Percentiles rank a stretch among this genome's conserved stretches.
phyloP scores from a whole-genome alignment of 2,113 vertebrate genomes.

The Dipodomys ordii region DNA sequence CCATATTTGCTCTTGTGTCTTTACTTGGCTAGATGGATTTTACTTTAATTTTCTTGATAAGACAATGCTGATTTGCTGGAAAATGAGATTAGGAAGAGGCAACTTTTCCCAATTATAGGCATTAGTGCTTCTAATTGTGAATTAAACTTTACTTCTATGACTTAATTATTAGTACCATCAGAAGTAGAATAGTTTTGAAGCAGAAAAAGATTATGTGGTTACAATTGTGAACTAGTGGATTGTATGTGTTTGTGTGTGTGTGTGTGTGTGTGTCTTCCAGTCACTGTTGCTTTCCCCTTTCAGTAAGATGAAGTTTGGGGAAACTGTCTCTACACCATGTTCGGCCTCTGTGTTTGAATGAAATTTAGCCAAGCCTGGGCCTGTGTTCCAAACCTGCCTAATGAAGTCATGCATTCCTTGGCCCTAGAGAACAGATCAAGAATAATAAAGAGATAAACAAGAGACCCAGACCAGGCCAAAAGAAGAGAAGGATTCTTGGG shows the following conservation, averaged over 20 bases:
- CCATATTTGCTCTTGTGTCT: background rate
- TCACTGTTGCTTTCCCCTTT: too few relatives aligned
- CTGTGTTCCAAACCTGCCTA: background rate
- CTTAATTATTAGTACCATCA: background rate
- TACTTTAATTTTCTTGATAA: background rate
- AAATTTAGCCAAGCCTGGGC: background rate
- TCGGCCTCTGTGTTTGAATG: background rate
- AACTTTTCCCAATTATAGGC: background rate
- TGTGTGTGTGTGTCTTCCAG: too few relatives aligned
- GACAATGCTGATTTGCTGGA: background rate
- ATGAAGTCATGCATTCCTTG: conserved; percentile 42
- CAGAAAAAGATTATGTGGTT: background rate
- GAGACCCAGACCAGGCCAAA: conserved; percentile 16
- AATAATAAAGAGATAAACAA: conserved; percentile 52
- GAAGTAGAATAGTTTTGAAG: background rate
- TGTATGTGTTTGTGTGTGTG: too few relatives aligned
- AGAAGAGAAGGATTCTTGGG: conserved; percentile 5
- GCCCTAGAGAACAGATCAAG: conserved; percentile 19
- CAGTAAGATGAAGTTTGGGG: background rate
- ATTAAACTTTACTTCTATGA: background rate
- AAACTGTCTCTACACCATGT: background rate
- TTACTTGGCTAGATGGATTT: background rate
- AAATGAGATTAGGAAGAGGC: background rate
- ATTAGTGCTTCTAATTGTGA: background rate
- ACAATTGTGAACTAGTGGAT: background rate